These are phyloP conservation scores for Platycheirus rosarum DNA, from an alignment of 2,888 invertebrate genomes.

Conservation along the genomic window DNA sequence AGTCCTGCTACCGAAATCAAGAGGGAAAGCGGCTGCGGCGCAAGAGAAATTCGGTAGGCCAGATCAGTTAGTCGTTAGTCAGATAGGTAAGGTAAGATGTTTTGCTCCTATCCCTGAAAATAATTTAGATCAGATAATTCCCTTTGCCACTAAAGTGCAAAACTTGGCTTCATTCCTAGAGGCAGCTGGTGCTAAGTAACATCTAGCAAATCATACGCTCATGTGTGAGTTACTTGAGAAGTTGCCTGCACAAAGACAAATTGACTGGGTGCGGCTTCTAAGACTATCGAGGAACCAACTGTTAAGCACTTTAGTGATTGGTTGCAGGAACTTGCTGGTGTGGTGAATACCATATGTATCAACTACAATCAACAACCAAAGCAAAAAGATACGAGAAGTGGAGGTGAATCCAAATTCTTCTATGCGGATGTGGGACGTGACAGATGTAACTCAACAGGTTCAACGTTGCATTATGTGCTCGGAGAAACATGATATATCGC, in stretches of 20 bases:
- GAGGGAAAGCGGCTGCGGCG: too few relatives aligned
- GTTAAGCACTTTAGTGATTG: slow-evolving; percentile 53
- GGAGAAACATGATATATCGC: neutral
- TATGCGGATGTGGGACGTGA: slow-evolving; percentile 6
- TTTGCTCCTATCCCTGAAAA: neutral
- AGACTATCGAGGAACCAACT: slow-evolving; percentile 31
- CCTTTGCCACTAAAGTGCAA: slow-evolving; percentile 1
- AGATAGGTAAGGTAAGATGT: neutral
- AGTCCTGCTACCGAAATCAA: too few relatives aligned
- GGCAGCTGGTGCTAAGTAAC: too few relatives aligned
- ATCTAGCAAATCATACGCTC: slow-evolving; percentile 48
- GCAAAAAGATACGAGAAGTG: neutral
- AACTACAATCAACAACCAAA: slow-evolving; percentile 14
- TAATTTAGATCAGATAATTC: neutral
- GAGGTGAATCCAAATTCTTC: slow-evolving; percentile 1
- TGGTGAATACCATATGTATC: slow-evolving; percentile 26
- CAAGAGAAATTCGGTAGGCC: too few relatives aligned
- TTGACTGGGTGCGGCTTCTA: slow-evolving; percentile 36
- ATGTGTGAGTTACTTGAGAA: slow-evolving; percentile 55
- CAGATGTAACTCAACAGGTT: neutral
- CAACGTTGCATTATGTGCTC: neutral
- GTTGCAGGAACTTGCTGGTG: slow-evolving; percentile 45
- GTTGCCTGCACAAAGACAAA: slow-evolving; percentile 36
- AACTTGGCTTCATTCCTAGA: slow-evolving; percentile 4
- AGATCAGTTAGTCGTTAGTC: too few relatives aligned